Percentiles rank a stretch among this genome's conserved stretches.
These are phyloP conservation scores for Zoroaster sp. DNA, from an alignment of 53 echinoderm and acorn worm species.

Conservation along the genomic window DNA sequence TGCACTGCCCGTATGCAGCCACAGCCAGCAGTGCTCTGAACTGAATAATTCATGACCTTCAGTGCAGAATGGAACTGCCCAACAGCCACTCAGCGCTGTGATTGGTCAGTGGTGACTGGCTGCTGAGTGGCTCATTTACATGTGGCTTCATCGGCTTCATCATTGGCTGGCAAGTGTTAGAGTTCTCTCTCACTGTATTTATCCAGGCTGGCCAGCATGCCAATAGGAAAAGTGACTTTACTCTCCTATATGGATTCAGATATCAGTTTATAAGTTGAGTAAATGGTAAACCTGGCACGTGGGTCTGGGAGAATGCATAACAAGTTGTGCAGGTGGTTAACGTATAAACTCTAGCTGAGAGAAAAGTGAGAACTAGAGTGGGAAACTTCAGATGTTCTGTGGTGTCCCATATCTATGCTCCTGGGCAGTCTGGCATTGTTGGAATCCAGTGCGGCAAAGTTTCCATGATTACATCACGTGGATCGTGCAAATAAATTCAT, in stretches of 20 bases:
- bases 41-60: constrained; percentile 43
- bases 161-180: constrained; percentile 24
- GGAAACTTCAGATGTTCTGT: constrained; percentile 41
- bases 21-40: neutral
- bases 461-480: neutral
- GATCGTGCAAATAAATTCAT: neutral
- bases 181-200: neutral
- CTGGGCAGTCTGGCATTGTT: constrained; percentile 9
- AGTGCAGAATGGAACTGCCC: constrained; percentile 42
- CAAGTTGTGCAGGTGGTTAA: constrained; percentile 45
- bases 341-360: constrained; percentile 11
- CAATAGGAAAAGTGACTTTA: constrained; percentile 43
- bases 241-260: neutral
- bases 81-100: neutral
- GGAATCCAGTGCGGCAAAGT: neutral
- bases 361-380: neutral
- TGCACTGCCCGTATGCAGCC: neutral
- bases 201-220: neutral
- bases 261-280: constrained; percentile 49
- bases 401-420: neutral
- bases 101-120: constrained; percentile 56
- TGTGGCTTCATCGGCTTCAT: neutral
- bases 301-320: constrained; percentile 39
- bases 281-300: constrained; percentile 48
- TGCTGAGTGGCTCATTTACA: constrained; percentile 35